These are phyloP conservation scores for Nylanderia fulva DNA, from an alignment of 1,140 invertebrate genomes.

Conservation along the genomic window DNA sequence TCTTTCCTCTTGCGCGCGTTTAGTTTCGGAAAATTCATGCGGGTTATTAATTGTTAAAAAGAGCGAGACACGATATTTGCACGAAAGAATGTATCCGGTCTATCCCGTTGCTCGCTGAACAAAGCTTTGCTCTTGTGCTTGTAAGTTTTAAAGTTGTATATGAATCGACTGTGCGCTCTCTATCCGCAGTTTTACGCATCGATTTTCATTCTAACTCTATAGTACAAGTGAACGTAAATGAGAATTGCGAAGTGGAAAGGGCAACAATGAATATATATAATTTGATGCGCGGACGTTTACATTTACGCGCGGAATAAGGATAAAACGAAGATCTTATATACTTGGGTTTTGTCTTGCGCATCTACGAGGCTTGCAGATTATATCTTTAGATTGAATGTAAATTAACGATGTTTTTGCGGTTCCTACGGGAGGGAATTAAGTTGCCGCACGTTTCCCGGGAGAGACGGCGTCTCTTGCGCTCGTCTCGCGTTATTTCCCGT, in stretches of 20 bases:
- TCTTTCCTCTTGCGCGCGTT: slow-evolving; percentile 6
- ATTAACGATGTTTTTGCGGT: neutral
- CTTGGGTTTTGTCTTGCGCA: neutral
- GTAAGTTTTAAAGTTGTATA: slow-evolving; percentile 12
- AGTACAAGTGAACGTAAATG: neutral
- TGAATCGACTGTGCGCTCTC: neutral
- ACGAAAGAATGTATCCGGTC: slow-evolving; percentile 25
- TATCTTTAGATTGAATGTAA: neutral
- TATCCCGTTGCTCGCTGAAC: neutral
- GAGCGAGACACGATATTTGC: slow-evolving; percentile 50
- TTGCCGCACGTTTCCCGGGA: slow-evolving; percentile 27
- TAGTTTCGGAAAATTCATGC: slow-evolving; percentile 53
- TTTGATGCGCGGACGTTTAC: neutral
- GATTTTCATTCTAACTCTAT: neutral
- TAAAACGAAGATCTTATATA: neutral
- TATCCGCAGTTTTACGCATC: neutral
- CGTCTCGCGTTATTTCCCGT: slow-evolving; percentile 38
- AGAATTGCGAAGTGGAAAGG: neutral
- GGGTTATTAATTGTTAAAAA: slow-evolving; percentile 69
- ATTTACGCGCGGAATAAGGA: neutral
- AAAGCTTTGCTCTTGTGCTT: neutral
- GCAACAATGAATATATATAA: neutral
- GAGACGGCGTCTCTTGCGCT: neutral
- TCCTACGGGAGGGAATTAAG: slow-evolving; percentile 34
- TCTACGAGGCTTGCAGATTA: neutral